These are phyloP conservation scores for Gryon sp. DNA, from an alignment of 1,140 invertebrate genomes.

Conservation along the genomic window DNA sequence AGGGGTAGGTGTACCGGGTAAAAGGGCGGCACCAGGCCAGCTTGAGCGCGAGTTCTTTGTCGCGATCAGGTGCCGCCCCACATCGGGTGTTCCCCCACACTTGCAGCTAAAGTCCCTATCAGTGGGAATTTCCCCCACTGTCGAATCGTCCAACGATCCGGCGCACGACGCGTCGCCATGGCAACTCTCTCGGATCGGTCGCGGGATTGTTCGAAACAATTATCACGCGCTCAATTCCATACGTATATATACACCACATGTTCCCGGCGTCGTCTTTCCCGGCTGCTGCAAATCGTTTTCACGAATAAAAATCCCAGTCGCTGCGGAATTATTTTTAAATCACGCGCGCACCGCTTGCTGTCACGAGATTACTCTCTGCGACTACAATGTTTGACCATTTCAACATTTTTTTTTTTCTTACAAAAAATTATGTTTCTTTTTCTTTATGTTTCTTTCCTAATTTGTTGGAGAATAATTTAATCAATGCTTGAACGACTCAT, in stretches of 20 bases:
- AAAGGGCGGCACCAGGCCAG: slow-evolving; percentile 55
- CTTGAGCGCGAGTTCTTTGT: slow-evolving; percentile 35
- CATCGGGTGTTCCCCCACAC: slow-evolving; percentile 34
- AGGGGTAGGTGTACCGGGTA: slow-evolving; percentile 52
- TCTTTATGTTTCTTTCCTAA: too few relatives aligned
- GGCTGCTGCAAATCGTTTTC: slow-evolving; percentile 73
- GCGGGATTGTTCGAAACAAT: slow-evolving; percentile 80
- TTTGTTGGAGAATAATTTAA: too few relatives aligned
- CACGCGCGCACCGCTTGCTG: slow-evolving; percentile 60
- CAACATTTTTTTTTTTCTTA: too few relatives aligned
- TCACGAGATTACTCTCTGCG: slow-evolving; percentile 23
- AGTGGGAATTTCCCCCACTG: slow-evolving; percentile 17
- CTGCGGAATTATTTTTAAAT: slow-evolving; percentile 73
- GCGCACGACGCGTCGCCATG: slow-evolving; percentile 70
- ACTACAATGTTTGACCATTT: too few relatives aligned
- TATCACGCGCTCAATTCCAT: slow-evolving; percentile 79
- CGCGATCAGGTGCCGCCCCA: slow-evolving; percentile 35
- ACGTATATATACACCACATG: too few relatives aligned
- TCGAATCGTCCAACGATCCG: slow-evolving; percentile 37
- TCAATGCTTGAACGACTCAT: too few relatives aligned
- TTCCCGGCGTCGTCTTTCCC: slow-evolving; percentile 59
- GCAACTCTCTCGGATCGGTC: slow-evolving; percentile 71
- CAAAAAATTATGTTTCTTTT: too few relatives aligned
- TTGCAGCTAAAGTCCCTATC: slow-evolving; percentile 31
- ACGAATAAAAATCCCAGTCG: slow-evolving; percentile 73